phyloP scores from a whole-genome alignment of 2,113 vertebrate species.

The Megaceryle maxima region DNA sequence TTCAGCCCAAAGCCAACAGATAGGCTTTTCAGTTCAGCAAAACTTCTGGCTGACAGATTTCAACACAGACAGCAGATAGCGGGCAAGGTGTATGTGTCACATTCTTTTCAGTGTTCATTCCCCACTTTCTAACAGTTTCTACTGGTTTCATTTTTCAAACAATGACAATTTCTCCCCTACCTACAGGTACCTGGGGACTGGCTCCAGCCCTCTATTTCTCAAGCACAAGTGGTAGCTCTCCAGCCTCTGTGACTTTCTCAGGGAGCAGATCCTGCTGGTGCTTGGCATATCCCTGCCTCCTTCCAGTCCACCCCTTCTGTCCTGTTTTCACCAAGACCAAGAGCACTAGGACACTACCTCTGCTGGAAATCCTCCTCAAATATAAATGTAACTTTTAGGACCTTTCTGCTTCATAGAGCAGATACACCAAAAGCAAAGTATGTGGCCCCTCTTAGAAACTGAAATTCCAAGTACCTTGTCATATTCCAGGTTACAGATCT shows the following conservation, averaged over 20 bases:
- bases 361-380: background rate
- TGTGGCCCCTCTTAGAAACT: fast-evolving
- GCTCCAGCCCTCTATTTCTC: background rate
- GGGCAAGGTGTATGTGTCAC: background rate
- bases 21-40: background rate
- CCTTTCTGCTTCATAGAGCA: background rate
- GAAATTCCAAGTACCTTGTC: background rate
- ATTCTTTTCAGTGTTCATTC: background rate
- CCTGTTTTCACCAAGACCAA: background rate
- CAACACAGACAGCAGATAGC: background rate
- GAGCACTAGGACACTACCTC: background rate
- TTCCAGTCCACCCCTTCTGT: background rate
- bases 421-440: background rate
- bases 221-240: background rate
- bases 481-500: background rate
- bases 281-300: background rate
- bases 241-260: background rate
- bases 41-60: background rate
- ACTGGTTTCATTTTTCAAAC: background rate
- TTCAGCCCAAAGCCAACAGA: background rate
- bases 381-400: background rate
- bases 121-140: background rate
- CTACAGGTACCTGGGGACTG: background rate
- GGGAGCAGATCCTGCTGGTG: background rate
- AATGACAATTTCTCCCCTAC: background rate